Percentiles rank a stretch among this genome's conserved stretches.
Conservation (phyloP, 2,113 vertebrate species). For the Euleptes europaea region DNA sequence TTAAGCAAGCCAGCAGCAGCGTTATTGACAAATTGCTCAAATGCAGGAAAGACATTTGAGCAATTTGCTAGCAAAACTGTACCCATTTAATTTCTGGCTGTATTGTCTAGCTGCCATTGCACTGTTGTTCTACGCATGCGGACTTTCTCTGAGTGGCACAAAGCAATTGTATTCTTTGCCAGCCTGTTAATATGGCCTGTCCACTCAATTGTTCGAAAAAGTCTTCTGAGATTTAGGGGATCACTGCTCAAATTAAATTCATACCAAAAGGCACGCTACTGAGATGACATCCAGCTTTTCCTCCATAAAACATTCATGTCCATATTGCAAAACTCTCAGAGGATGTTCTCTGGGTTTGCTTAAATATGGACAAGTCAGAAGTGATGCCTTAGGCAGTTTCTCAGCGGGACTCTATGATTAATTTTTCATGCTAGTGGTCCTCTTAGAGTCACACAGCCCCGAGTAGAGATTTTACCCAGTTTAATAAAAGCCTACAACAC, state of each 20-base stretch:
- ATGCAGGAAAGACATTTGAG: neutral
- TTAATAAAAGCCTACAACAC: conserved; percentile 27
- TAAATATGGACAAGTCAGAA: conserved; percentile 37
- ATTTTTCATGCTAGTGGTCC: conserved; percentile 17
- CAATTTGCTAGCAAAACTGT: neutral
- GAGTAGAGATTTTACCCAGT: conserved; percentile 16
- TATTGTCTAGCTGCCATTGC: neutral
- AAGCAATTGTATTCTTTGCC: conserved; percentile 34
- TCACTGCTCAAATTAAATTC: neutral
- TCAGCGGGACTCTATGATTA: conserved; percentile 28
- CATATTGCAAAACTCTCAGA: conserved; percentile 27
- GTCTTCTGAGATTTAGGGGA: conserved; percentile 17
- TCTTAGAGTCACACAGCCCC: neutral
- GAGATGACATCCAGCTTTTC: conserved; percentile 9
- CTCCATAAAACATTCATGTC: conserved; percentile 31
- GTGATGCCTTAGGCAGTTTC: conserved; percentile 11
- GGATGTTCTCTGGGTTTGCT: conserved; percentile 12
- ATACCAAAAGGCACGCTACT: neutral
- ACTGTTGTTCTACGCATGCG: conserved; percentile 7
- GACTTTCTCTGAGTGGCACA: neutral
- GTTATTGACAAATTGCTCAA: neutral
- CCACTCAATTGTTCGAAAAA: conserved; percentile 1
- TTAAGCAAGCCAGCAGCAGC: conserved; percentile 16
- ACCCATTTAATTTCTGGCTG: conserved; percentile 35
- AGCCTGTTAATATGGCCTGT: neutral